Evolutionary conservation across 2,113 vertebrate genomes (phyloP).

Genomic region (Oncorhynchus masou): DNA sequence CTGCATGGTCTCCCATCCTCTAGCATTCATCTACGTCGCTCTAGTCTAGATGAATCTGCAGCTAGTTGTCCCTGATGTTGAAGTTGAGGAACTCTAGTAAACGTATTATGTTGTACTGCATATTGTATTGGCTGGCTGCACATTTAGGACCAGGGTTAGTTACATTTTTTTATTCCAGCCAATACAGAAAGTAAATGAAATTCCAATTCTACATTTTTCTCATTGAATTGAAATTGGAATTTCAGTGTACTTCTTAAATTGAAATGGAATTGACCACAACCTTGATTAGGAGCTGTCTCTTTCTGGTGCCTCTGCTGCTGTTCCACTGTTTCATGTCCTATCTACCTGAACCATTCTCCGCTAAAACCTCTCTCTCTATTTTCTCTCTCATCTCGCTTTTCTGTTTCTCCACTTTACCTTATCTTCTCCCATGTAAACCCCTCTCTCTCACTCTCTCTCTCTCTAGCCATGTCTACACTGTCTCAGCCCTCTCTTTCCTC

Average conservation of each 20-base stretch:
- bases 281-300: background rate
- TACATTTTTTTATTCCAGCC: background rate
- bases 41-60: no score
- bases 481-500: background rate
- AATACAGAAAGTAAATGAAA: no score
- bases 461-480: background rate
- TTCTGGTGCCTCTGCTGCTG: constrained; percentile 20
- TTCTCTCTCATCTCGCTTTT: background rate
- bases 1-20: no score
- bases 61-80: no score
- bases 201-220: no score
- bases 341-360: constrained; percentile 20
- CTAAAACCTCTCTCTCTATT: constrained; percentile 2
- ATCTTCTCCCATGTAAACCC: background rate
- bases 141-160: background rate
- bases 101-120: no score
- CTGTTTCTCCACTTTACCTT: background rate
- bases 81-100: no score
- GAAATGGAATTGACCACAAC: no score
- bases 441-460: background rate
- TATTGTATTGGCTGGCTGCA: no score
- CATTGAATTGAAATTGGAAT: no score
- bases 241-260: no score
- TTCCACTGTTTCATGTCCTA: constrained; percentile 40
- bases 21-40: no score